Conservation (phyloP, 2,888 invertebrate genomes). For the Neoitamus cyanurus region DNA sequence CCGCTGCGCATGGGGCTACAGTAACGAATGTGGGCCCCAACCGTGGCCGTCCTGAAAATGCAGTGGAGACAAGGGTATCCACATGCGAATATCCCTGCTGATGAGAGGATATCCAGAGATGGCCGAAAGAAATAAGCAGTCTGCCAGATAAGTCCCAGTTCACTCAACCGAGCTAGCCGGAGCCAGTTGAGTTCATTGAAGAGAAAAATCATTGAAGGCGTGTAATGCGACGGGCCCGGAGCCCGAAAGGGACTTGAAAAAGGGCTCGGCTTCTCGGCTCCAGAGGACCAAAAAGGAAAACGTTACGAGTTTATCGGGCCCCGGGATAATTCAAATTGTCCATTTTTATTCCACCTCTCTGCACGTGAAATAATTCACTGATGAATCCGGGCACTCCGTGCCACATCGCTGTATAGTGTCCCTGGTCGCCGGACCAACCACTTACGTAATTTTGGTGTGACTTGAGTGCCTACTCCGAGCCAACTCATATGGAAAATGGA, state of each 20-base stretch:
- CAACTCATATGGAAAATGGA: constrained; percentile 26
- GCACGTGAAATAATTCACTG: constrained; percentile 47
- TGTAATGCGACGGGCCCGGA: background rate
- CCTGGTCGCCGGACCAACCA: constrained; percentile 21
- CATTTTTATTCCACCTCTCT: constrained; percentile 47
- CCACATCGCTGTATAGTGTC: background rate
- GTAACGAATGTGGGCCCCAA: constrained; percentile 13
- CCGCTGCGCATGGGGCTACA: constrained; percentile 15
- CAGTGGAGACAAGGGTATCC: constrained; percentile 9
- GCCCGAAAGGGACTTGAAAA: background rate
- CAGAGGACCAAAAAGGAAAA: constrained; percentile 21
- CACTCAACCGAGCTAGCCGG: constrained; percentile 22
- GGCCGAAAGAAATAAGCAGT: background rate
- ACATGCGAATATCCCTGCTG: constrained; percentile 33
- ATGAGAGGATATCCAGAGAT: constrained; percentile 22
- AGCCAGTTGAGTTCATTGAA: constrained; percentile 13
- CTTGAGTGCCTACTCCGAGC: constrained; percentile 29
- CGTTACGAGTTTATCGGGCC: constrained; percentile 41
- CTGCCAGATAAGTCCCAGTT: constrained; percentile 3
- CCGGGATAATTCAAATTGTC: constrained; percentile 45
- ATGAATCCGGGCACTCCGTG: constrained; percentile 25
- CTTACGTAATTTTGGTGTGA: constrained; percentile 45
- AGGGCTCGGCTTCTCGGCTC: background rate
- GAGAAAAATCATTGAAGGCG: background rate
- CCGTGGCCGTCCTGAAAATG: background rate